Conservation (phyloP, 1,140 invertebrate genomes). For the Hetaerina americana region DNA sequence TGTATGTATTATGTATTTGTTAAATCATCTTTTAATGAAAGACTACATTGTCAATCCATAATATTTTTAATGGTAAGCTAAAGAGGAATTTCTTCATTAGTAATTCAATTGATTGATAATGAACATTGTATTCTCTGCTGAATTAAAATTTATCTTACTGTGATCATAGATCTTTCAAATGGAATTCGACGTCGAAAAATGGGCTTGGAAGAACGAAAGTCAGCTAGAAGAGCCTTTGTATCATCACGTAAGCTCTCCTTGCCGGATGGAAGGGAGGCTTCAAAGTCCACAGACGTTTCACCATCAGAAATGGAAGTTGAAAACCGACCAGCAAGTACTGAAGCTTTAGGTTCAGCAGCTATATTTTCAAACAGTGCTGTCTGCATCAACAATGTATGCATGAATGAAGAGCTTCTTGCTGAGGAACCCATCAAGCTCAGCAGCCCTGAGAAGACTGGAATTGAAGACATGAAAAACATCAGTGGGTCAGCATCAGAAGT, state of each 20-base stretch:
- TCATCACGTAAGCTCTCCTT: background rate
- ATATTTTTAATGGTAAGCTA: too few species aligned
- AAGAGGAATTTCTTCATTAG: too few species aligned
- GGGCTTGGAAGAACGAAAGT: background rate
- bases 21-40: too few species aligned
- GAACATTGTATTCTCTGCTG: too few species aligned
- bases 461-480: background rate
- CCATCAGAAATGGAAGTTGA: background rate
- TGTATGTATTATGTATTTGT: too few species aligned
- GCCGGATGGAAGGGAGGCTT: background rate
- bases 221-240: background rate
- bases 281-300: background rate
- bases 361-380: slow-evolving; percentile 85
- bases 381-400: slow-evolving; percentile 60
- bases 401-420: slow-evolving; percentile 52
- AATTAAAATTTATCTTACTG: too few species aligned
- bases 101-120: too few species aligned
- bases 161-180: background rate
- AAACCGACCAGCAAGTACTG: background rate
- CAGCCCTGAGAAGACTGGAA: background rate
- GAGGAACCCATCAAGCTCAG: background rate
- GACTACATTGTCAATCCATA: too few species aligned
- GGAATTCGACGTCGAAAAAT: background rate
- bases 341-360: slow-evolving; percentile 44
- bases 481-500: background rate